A percentile compares a stretch with the other conserved stretches of the same genome.
Conservation (phyloP, 2,113 vertebrate species). For the Gymnorhina tibicen region DNA sequence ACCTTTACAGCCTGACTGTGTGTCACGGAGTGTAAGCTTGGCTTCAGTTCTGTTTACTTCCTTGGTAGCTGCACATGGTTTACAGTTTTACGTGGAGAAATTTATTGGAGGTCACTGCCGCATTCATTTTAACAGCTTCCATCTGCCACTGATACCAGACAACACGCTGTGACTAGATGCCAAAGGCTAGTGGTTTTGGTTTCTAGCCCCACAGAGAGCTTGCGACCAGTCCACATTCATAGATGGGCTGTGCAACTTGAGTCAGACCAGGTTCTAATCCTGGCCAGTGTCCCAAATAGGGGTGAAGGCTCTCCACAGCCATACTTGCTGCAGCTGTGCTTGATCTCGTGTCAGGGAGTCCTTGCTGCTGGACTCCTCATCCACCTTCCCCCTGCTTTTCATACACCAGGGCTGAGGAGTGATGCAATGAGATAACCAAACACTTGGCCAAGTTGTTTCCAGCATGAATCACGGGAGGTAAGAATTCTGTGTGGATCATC, state of each 20-base stretch:
- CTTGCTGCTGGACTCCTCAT: background rate
- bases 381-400: background rate
- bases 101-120: background rate
- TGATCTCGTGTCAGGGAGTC: fast-evolving
- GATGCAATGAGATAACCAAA: background rate
- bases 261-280: background rate
- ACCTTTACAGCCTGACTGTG: background rate
- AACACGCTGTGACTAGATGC: background rate
- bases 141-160: fast-evolving
- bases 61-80: background rate
- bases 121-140: background rate
- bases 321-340: background rate
- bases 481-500: background rate
- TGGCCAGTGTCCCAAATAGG: background rate
- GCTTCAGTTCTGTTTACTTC: background rate
- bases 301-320: background rate
- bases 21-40: fast-evolving
- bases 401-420: background rate
- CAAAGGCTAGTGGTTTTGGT: background rate
- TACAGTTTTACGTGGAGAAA: fast-evolving
- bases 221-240: background rate
- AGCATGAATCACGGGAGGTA: fast-evolving
- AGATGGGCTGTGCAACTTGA: fast-evolving
- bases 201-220: background rate
- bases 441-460: background rate